A percentile compares a stretch with the other conserved stretches of the same genome.
Conservation (phyloP, 2,797 vertebrate species). For the Remorina albescens region DNA sequence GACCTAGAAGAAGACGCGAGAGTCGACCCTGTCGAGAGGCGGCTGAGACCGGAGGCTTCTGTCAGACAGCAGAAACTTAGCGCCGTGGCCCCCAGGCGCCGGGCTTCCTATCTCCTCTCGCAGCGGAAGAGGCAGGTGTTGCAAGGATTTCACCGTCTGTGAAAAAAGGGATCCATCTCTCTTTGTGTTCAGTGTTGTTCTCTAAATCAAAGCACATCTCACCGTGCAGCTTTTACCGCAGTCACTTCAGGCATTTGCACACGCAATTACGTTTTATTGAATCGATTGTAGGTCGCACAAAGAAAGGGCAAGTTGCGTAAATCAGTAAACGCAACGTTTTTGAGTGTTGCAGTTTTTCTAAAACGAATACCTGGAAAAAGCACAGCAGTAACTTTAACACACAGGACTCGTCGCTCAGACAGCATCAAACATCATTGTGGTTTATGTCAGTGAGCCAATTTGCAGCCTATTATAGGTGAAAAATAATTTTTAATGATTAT, state of each 20-base stretch:
- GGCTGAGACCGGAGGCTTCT: conserved; percentile 27
- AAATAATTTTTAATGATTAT: background rate
- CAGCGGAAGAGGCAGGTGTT: conserved; percentile 48
- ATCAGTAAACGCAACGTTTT: background rate
- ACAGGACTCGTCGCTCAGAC: background rate
- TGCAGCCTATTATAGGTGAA: background rate
- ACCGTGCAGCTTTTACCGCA: background rate
- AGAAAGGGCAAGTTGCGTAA: background rate
- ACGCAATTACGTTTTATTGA: background rate
- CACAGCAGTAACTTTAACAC: background rate
- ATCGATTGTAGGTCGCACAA: background rate
- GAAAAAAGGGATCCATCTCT: conserved; percentile 20
- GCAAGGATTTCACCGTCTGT: conserved; percentile 45
- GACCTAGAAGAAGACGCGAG: conserved; percentile 56
- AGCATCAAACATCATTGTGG: background rate
- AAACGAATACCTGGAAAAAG: background rate
- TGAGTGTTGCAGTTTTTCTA: background rate
- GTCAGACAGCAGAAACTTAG: conserved; percentile 47
- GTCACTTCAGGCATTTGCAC: background rate
- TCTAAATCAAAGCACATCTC: conserved; percentile 5
- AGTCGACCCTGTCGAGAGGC: conserved; percentile 47
- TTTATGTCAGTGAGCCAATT: background rate
- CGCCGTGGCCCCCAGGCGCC: conserved; percentile 32
- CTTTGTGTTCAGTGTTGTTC: conserved; percentile 27
- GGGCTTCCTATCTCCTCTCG: conserved; percentile 51